These are phyloP conservation scores for Amphipoea lucens DNA, from an alignment of 2,888 invertebrate genomes.

Conservation along the genomic window DNA sequence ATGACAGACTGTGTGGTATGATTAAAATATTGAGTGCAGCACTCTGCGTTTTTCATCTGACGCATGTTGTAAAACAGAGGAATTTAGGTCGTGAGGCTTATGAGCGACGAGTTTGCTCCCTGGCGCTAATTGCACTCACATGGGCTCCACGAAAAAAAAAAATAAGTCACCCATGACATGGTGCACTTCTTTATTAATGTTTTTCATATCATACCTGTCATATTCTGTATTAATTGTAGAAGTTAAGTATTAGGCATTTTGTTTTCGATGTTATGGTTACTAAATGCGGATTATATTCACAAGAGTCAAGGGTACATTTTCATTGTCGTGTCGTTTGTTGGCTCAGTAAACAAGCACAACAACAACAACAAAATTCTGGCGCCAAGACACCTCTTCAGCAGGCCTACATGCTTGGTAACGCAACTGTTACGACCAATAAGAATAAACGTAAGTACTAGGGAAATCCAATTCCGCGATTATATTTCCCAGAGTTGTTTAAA, in stretches of 20 bases:
- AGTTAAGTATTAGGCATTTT: background rate
- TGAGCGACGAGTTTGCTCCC: conserved; percentile 25
- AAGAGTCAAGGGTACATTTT: background rate
- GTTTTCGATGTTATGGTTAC: background rate
- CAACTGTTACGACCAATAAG: conserved; percentile 22
- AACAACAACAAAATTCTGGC: background rate
- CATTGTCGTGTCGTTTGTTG: background rate
- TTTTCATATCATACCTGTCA: background rate
- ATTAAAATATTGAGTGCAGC: conserved; percentile 50
- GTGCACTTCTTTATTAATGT: background rate
- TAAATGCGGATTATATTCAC: background rate
- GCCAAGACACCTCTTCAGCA: conserved; percentile 8
- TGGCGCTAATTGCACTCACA: conserved; percentile 18
- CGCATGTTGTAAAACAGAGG: conserved; percentile 25
- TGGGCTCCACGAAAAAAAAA: background rate
- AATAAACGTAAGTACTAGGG: conserved; percentile 16
- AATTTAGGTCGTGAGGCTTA: conserved; percentile 39
- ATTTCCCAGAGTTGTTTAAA: conserved; percentile 56
- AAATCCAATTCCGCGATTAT: conserved; percentile 40
- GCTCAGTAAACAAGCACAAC: background rate
- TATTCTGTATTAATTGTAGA: too few relatives aligned
- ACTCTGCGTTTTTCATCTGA: conserved; percentile 37
- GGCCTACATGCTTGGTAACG: conserved; percentile 25
- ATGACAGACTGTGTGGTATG: conserved; percentile 14
- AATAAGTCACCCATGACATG: background rate